These are phyloP conservation scores for Phrynocephalus guinanensis DNA, from an alignment of 2,797 vertebrate species.

Conservation along the genomic window DNA sequence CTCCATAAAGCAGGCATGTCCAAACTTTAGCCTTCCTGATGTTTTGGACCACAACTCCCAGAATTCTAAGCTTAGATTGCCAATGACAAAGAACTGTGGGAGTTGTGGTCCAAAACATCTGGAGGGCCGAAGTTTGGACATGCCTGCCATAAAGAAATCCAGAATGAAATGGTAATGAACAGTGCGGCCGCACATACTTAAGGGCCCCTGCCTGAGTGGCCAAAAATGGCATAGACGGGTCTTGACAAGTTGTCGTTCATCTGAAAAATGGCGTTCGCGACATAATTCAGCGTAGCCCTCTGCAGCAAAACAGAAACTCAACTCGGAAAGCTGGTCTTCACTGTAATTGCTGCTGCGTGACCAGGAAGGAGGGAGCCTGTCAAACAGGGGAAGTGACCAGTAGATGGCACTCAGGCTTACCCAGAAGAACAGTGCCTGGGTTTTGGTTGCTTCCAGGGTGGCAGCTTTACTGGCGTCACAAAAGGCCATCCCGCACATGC, in stretches of 20 bases:
- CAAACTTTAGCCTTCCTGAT: too few species aligned
- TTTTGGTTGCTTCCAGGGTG: neutral
- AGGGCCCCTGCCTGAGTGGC: neutral
- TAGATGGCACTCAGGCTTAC: slow-evolving; percentile 25
- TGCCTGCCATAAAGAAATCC: neutral
- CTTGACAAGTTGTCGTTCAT: neutral
- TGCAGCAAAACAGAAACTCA: neutral
- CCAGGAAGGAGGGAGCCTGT: neutral
- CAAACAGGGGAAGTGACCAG: neutral
- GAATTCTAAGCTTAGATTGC: too few species aligned
- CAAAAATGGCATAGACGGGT: neutral
- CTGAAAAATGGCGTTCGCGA: neutral
- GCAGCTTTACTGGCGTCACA: neutral
- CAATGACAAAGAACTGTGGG: too few species aligned
- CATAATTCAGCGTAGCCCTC: neutral
- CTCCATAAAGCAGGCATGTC: neutral
- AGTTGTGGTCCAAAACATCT: too few species aligned
- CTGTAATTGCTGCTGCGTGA: neutral
- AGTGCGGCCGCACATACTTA: neutral
- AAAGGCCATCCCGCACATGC: neutral
- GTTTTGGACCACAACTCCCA: too few species aligned
- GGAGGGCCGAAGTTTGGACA: too few species aligned
- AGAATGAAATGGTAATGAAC: neutral
- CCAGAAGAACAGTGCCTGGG: neutral
- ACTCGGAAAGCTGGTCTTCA: neutral